Evolutionary conservation across 2,113 vertebrate species (phyloP), one percentile per base, ranked within the genome.

Genomic region (Chionomys nivalis): DNA sequence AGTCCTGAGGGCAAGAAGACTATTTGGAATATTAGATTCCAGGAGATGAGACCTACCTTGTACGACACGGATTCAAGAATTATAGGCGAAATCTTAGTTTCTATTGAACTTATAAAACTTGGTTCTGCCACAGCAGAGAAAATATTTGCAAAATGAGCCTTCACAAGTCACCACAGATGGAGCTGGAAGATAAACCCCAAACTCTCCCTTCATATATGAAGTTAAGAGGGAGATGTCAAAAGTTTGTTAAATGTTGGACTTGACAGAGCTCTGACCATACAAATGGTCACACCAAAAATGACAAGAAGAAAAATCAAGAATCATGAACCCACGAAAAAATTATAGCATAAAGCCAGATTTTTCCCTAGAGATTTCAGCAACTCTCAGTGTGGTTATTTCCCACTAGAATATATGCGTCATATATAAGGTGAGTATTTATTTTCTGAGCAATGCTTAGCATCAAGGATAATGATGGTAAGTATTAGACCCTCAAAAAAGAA

Each of bases 21-120:
- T 66, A 4, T 83, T 89, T 85, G 26, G 10, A 91, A 73, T 36
- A 72, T 65, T 73, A n/a, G 44, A 78, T 89, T 24, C 16, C 58
- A 87, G 47, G 3, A 92, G 7, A 39, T 79, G 14, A 52, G 13
- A 8, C 58, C 28, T 68, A 42, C 49, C 79, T 52, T 49, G 11
- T 70, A 39, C 19, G 55, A 39, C 11, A 21, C 0, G 72, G 36
- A 58, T 39, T 14, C 83, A 31, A 78, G 0, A 78, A 85, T 63
- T 89, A 1, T 79, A 75, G 28, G n/a, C 26, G 42, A 96, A 77
- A 33, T 66, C 8, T 89, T 95, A 61, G 10, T 75, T 95, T 87
- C 58, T 44, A 36, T 70, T n/a, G 23, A 95, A 93, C 23, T 93
- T 85, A 58, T 6, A 89, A 63, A 65, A 75, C 39, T 3, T 17